A percentile compares a stretch with the other conserved stretches of the same genome.
phyloP scores from a whole-genome alignment of 2,113 vertebrate genomes.

The Pheucticus melanocephalus region DNA sequence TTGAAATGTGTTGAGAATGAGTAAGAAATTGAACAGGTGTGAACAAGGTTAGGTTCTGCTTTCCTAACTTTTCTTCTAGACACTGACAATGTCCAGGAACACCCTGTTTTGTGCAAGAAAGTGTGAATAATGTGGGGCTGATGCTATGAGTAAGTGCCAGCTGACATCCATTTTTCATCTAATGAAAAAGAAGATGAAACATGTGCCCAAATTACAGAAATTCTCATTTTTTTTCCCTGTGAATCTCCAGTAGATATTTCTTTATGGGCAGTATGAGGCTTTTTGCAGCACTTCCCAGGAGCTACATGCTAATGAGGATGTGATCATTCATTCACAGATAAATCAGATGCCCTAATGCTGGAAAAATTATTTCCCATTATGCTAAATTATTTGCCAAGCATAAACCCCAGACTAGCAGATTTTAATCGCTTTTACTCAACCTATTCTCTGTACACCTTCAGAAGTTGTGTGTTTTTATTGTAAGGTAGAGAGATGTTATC shows the following conservation, averaged over 20 bases:
- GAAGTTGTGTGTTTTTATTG: background rate
- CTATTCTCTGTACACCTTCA: conserved; percentile 3
- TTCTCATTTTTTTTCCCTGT: background rate
- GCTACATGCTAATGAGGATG: background rate
- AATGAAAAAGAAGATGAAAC: background rate
- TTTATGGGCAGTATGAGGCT: background rate
- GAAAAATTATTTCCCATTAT: background rate
- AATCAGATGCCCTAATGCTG: background rate
- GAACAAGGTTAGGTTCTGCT: background rate
- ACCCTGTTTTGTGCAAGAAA: background rate
- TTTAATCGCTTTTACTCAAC: background rate
- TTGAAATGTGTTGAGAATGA: conserved; percentile 3
- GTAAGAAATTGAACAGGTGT: conserved; percentile 23
- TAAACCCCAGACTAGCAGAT: conserved; percentile 7
- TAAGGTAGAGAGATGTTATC: conserved; percentile 13
- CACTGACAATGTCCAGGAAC: background rate
- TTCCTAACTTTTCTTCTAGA: background rate
- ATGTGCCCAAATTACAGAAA: background rate
- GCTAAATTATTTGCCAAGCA: background rate
- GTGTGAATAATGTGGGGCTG: background rate
- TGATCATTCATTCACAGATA: background rate
- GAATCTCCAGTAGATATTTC: background rate
- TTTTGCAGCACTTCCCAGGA: background rate
- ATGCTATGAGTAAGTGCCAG: background rate
- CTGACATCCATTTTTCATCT: background rate